A percentile compares a stretch with the other conserved stretches of the same genome.
Conservation (phyloP, 53 echinoderm and acorn worm genomes). For the Henricia sp. region DNA sequence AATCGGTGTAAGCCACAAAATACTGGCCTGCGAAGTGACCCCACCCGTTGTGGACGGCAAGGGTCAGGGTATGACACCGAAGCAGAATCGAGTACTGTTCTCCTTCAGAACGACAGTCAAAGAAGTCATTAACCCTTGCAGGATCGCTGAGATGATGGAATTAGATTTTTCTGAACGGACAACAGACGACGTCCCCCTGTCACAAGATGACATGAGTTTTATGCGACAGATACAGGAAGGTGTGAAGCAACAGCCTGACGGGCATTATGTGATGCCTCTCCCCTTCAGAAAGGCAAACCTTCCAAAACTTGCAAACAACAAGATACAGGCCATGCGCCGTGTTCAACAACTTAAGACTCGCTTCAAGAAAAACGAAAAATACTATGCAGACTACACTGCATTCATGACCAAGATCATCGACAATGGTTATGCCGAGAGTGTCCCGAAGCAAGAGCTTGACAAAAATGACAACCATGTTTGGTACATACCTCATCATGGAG, state of each 20-base stretch:
- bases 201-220: conserved; percentile 66
- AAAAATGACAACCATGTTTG: neutral
- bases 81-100: conserved; percentile 5
- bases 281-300: conserved; percentile 13
- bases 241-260: conserved; percentile 10
- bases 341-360: conserved; percentile 49
- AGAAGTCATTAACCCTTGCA: conserved; percentile 55
- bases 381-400: conserved; percentile 40
- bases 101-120: conserved; percentile 43
- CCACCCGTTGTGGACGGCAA: neutral
- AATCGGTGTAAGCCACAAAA: conserved; percentile 48
- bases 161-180: conserved; percentile 43
- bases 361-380: conserved; percentile 31
- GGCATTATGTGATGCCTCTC: conserved; percentile 42
- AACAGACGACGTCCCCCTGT: conserved; percentile 10
- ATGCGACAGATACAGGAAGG: conserved; percentile 44
- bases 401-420: conserved; percentile 39
- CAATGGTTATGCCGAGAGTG: conserved; percentile 66
- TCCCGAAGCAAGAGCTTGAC: conserved; percentile 39
- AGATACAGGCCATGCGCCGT: conserved; percentile 9
- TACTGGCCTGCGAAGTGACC: conserved; percentile 17
- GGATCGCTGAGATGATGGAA: conserved; percentile 35
- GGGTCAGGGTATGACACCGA: too few species aligned
- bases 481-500: conserved; percentile 78
- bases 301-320: conserved; percentile 48